Base-by-base conservation (phyloP, 1,140 invertebrate species). In the Drosophila mojavensis region DNA sequence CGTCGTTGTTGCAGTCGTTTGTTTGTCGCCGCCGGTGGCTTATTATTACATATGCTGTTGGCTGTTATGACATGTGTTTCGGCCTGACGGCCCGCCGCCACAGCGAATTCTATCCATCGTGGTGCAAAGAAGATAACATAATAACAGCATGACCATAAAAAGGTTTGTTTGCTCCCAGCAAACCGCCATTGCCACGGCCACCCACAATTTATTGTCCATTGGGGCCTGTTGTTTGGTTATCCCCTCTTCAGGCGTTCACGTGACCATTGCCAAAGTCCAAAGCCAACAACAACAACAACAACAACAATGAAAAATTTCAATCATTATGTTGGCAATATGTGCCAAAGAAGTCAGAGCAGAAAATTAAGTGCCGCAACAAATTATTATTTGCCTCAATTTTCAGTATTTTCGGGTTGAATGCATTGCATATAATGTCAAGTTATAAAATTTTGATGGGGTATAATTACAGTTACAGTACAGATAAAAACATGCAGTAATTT, bases 141-240 rank as follows among this genome's bases (percentile, higher is more conserved):
- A 84, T 84, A 84, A 78, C 81, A 65, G 53, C 56, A 66, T 48
- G 68, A 54, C 51, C 81, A 80, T 84, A 84, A 84, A 78, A 84
- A 75, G 81, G 77, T 80, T 78, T 80, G 62, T 68, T 84, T 85
- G 76, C 73, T 69, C 10, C 36, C 24, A 45, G 50, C 59, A 51
- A 71, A 67, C 71, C 58, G 65, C 62, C 45, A 67, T 65, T 61
- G 65, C 62, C 45, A 33, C 36, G 36, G 36, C 30, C 67, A 36
- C 24, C 67, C 56, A 64, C 58, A 73, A 73, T 77, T 83, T 83
- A 79, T 79, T 79, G 73, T 55, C 28, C 50, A 62, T 33, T 17
- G 43, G 43, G 33, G 75, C 17, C 33, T 45, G 24, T 17, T 17
- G 64, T 72, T 72, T 36, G 33, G 33, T 17, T 36, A 59, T 59